Base-by-base conservation (phyloP, 2,797 vertebrate species). In the Microctenopoma stevenorrisi region DNA sequence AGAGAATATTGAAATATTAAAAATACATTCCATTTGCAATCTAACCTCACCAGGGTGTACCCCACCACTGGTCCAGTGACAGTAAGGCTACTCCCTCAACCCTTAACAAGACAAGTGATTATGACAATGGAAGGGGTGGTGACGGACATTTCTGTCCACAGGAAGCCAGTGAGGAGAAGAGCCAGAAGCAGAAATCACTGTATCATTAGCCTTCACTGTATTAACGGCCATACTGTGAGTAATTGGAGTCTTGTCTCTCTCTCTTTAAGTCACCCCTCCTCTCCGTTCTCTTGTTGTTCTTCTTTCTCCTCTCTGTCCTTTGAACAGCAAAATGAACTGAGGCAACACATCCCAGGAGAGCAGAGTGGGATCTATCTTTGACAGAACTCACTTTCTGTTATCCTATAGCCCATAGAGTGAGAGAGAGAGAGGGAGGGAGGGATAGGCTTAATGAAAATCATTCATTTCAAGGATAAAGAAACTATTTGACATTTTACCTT, bases 321-420 rank as follows among this genome's bases (percentile, higher is more conserved):
- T 79, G 64, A 84, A 80, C 64, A 58, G 49, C 18, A 37, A 78
- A 84, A 81, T 64, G 74, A 85, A 83, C 72, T 64, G 68, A 77
- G 61, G 69, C 68, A 58, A 78, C 26, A 40, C 38, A 18, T 77
- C 84, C 71, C 81, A 30, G 50, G 56, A 79, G 80, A 81, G 42
- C 28, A 61, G 66, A 78, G 60, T 60, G 65, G 68, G 70, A 89
- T 87, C 68, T 22, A 76, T 87, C 86, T 82, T 79, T 87, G 81
- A 82, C 82, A 80, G 38, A 71, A 66, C 74, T 78, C 82, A 85
- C 79, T 76, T 82, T 84, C 66, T 82, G 72, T 86, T 82, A 84
- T 84, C 65, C 81, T 64, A 43, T 68, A 53, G 54, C 40, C 59
- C 64, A 69, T 40, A 72, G 37, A 61, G 30, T 8, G 35, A 49